Base-by-base conservation (phyloP, 2,888 invertebrate species). In the Ormyrus nitidulus region DNA sequence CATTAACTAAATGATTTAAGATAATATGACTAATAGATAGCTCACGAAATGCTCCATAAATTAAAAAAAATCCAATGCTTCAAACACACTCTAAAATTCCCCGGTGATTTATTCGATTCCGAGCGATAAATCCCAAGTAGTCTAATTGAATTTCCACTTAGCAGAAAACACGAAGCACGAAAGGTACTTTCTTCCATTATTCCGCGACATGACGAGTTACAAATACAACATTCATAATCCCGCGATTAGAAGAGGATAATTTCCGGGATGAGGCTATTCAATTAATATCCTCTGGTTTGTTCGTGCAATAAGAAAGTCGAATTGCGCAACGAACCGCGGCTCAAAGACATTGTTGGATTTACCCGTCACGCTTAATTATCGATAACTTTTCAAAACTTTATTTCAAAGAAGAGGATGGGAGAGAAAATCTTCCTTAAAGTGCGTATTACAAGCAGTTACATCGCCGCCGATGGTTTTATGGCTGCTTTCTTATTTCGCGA, bases 211-310 rank as follows among this genome's bases (percentile, higher is more conserved):
- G 56, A 69, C 10, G 19, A 77, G 8, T 53, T 54, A 61, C 59
- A 62, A 73, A 62, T 6, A n/a, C 13, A 10, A 73, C 8, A 56
- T 76, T 54, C 13, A 48, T 61, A 49, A 72, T 72, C 53, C 34
- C 54, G 19, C 56, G 49, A 69, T 69, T 70, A 69, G 74, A 6
- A 48, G 64, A 34, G 34, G 34, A 70, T 75, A 75, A 66, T 74
- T 79, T 70, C 74, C 69, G 59, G 74, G 74, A 79, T 65, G 64
- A 54, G 61, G 48, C 69, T 46, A 49, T 73, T 73, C 48, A 73
- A 78, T 78, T 73, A 73, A 61, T 73, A 54, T 53, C 53, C 53
- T 6, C 44, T 7, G 44, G 19, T n/a, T 13, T 46, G 0, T n/a
- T 46, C 53, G 6, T 9, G 61, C 66, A 48, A 10, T 51, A 59